Conservation (phyloP, 2,888 invertebrate species). For the Leptinotarsa peninsularis region DNA sequence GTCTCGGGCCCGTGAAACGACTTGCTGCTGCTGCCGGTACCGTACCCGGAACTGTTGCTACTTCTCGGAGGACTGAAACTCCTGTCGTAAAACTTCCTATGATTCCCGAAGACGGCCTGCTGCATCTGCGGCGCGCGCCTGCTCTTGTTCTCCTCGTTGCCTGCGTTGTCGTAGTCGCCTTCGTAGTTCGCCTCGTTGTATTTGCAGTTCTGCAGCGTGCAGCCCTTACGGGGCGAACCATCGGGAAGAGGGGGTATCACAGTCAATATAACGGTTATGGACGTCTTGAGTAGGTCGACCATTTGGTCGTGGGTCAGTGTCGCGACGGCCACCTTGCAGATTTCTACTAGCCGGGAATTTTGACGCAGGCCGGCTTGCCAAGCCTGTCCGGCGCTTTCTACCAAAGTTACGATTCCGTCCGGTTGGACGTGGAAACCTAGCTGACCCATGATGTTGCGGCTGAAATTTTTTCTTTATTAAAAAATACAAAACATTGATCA, state of each 20-base stretch:
- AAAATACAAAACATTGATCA: constrained; percentile 15
- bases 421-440: constrained; percentile 92
- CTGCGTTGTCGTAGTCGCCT: constrained; percentile 77
- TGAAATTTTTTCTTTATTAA: constrained; percentile 44
- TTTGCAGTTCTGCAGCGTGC: constrained; percentile 74
- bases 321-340: constrained; percentile 80
- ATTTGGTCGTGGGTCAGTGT: constrained; percentile 92
- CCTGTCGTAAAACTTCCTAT: constrained; percentile 78
- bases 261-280: constrained; percentile 86
- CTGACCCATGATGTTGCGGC: constrained; percentile 83
- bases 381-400: constrained; percentile 80
- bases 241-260: constrained; percentile 82
- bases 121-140: constrained; percentile 67
- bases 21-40: constrained; percentile 76
- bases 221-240: constrained; percentile 77
- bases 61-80: constrained; percentile 83
- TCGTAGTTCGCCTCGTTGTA: constrained; percentile 67
- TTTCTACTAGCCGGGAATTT: constrained; percentile 89
- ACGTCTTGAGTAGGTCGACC: constrained; percentile 91
- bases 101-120: constrained; percentile 71
- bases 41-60: constrained; percentile 84
- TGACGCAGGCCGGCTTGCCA: constrained; percentile 89
- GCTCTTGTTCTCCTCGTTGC: constrained; percentile 62
- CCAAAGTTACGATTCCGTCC: constrained; percentile 91
- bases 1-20: constrained; percentile 61